Base-by-base conservation (phyloP, 2,113 vertebrate species). In the Anarrhichthys ocellatus region DNA sequence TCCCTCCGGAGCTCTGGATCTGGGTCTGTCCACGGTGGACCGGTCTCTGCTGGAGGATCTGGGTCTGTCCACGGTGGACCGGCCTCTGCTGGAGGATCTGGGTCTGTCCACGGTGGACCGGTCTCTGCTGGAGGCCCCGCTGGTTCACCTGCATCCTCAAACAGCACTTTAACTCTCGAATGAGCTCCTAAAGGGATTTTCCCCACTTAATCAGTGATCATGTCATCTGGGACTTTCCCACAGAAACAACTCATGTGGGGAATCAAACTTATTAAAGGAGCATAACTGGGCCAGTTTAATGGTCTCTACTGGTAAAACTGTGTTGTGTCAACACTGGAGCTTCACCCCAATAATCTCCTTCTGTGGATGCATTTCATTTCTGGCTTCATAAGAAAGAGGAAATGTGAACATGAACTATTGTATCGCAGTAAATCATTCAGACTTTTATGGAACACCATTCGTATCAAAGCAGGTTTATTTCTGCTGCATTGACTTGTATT, bases 221-320 rank as follows among this genome's bases (percentile, higher is more conserved):
- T 29, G 22, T 34, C 14, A 24, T 54, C 4, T 2, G 17, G 66
- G 73, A 69, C 80, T 46, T 81, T 64, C 63, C 73, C 77, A 78
- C 18, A 61, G 74, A 62, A 73, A 76, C 67, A 76, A 38, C 32
- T 32, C 0, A 6, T 54, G 11, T 17, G 32, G 38, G 5, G 6
- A 2, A 72, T 20, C 22, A 4, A 56, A 52, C 6, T 27, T 27
- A 27, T 17, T 27, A 42, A 15, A 54, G 38, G 22, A 44, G 27
- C 27, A 18, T 6, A 62, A 34, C 9, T 20, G 7, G 44, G 15
- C 10, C 13, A 2, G 4, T 34, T 73, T 6, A 36, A 27, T 7
- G 65, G 58, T 34, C 68, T 46, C 18, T 64, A n/a, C 2, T 10
- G 42, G 44, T 27, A 62, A 32, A 61, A 24, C 27, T 32, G 10